These are phyloP conservation scores for Ophion slaviceki DNA, from an alignment of 2,888 invertebrate species.

Conservation along the genomic window DNA sequence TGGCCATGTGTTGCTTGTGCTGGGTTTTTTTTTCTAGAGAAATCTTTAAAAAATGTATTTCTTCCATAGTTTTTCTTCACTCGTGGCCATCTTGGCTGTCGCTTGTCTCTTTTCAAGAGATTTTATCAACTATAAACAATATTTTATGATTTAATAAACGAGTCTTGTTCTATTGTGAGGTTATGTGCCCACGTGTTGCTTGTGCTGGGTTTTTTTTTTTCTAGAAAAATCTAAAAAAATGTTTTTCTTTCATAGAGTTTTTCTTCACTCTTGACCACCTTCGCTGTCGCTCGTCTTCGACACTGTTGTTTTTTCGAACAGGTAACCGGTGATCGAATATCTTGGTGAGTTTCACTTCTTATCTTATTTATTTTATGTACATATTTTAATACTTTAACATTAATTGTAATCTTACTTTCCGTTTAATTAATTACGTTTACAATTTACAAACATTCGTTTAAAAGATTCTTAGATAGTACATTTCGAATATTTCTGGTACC, in stretches of 20 bases:
- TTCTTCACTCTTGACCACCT: slow-evolving; percentile 23
- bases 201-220: slow-evolving; percentile 18
- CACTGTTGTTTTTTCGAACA: slow-evolving; percentile 5
- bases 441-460: not conserved
- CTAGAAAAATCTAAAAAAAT: slow-evolving; percentile 16
- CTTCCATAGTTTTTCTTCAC: too few species aligned
- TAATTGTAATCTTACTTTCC: slow-evolving; percentile 4
- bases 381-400: not conserved
- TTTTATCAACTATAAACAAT: slow-evolving; percentile 1
- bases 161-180: slow-evolving; percentile 18
- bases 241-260: slow-evolving; percentile 23
- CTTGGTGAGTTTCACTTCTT: slow-evolving; percentile 21
- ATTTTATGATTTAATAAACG: slow-evolving; percentile 20
- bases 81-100: too few species aligned
- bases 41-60: slow-evolving; percentile 1
- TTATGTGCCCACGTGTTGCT: slow-evolving; percentile 14
- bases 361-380: slow-evolving; percentile 17
- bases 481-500: slow-evolving; percentile 16
- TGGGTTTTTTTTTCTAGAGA: slow-evolving; percentile 9
- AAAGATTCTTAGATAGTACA: slow-evolving; percentile 8
- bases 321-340: slow-evolving; percentile 14
- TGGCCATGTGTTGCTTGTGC: slow-evolving; percentile 14
- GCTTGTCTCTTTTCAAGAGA: not conserved
- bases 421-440: not conserved
- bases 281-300: slow-evolving; percentile 1